Conservation (phyloP, 2,888 invertebrate species). For the Leptopilina syphax region DNA sequence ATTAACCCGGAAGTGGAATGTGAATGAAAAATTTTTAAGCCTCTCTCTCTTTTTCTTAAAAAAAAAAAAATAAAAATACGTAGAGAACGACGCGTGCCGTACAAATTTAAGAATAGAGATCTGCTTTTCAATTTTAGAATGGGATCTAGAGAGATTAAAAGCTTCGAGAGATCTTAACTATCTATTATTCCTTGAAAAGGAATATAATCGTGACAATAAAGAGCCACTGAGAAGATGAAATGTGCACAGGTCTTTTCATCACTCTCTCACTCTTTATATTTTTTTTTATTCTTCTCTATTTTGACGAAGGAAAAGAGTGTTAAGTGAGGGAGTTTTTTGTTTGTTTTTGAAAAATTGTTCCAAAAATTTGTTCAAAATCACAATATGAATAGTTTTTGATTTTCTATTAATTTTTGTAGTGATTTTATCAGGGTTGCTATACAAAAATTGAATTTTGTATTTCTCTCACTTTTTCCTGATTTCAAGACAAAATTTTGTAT, state of each 20-base stretch:
- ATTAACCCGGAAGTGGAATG: constrained; percentile 21
- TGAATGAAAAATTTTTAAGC: constrained; percentile 27
- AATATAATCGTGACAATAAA: constrained; percentile 28
- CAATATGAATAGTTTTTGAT: too few species aligned
- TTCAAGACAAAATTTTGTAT: too few species aligned
- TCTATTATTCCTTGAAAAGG: constrained; percentile 9
- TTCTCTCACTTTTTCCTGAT: too few species aligned
- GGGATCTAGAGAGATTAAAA: constrained; percentile 40
- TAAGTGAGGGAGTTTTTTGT: not conserved
- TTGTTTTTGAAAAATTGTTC: not conserved
- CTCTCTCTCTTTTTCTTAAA: not conserved
- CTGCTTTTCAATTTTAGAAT: constrained; percentile 24
- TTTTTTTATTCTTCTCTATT: too few species aligned
- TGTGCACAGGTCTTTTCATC: not conserved
- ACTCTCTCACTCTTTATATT: too few species aligned
- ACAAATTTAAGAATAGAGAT: constrained; percentile 29
- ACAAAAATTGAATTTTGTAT: too few species aligned
- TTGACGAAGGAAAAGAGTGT: constrained; percentile 12
- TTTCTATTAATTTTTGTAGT: too few species aligned
- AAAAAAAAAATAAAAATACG: not conserved
- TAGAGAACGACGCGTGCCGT: constrained; percentile 33
- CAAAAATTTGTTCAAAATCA: too few species aligned
- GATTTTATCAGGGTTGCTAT: too few species aligned
- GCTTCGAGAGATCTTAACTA: constrained; percentile 4
- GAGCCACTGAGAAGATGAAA: constrained; percentile 13